Base-by-base conservation (phyloP, 2,113 vertebrate genomes). In the Equus quagga region DNA sequence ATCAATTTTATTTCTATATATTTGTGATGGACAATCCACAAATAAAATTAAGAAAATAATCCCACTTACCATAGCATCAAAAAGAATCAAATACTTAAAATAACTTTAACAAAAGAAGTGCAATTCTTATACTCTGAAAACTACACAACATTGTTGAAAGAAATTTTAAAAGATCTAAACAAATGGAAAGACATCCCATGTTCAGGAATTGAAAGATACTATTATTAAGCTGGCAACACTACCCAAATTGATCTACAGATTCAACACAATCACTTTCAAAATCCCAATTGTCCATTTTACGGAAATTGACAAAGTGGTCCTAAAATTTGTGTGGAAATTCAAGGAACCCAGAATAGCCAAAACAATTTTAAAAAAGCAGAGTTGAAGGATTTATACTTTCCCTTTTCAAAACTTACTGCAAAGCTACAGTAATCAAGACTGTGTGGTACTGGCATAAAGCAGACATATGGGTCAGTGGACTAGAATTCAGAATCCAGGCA, bases 321-420 rank as follows among this genome's bases (percentile, higher is more conserved):
- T 70, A 60, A 91, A 78, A 69, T 41, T 79, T 19, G 6, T 60
- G 26, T 36, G 72, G 67, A 92, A 65, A 80, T 73, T 89, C 36
- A 75, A 80, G 44, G 28, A 89, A 79, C 28, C 19, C 69, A 56
- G 65, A 75, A 82, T 24, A 76, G 19, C 15, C 60, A 91, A 54
- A 91, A 54, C 14, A 78, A 87, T 90, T 24, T 62, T 93, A n/a
- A 56, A 80, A 86, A 92, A 82, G 46, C 36, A 87, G 78, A 96
- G 70, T 49, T 91, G 78, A 41, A 94, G 11, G 6, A 72, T 72
- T 78, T 54, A 87, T 5, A 58, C n/a, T 41, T 92, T 8, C 15
- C 12, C 41, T 13, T 86, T 90, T 85, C 24, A 64, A 86, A 87
- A 94, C 8, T 62, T 75, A 81, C 24, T 78, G 33, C 23, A 88